Evolutionary conservation across 2,888 invertebrate species (phyloP).

Genomic region (Parnassius smintheus): DNA sequence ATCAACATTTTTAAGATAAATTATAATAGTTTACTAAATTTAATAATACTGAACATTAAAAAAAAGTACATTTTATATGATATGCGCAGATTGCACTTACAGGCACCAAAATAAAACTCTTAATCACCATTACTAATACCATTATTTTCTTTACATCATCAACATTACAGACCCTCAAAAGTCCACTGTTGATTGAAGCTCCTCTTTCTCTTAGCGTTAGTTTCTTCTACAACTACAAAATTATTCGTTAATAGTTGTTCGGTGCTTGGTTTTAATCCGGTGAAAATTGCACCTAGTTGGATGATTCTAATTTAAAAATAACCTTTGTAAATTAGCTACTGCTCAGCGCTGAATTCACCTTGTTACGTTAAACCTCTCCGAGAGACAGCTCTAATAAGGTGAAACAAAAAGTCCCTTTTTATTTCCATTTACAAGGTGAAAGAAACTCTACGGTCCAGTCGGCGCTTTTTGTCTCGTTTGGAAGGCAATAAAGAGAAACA

Average conservation of each 20-base stretch:
- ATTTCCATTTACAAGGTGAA: slow-evolving; percentile 27
- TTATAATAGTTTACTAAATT: too few relatives aligned
- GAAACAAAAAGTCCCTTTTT: slow-evolving; percentile 21
- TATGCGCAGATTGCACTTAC: too few relatives aligned
- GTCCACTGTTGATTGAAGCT: too few relatives aligned
- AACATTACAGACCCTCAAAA: too few relatives aligned
- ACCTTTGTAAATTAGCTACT: slow-evolving; percentile 17
- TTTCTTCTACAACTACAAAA: too few relatives aligned
- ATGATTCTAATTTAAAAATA: slow-evolving; percentile 16
- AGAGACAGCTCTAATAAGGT: slow-evolving; percentile 22
- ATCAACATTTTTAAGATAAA: too few relatives aligned
- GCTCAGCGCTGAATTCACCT: slow-evolving; percentile 20
- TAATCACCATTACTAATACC: too few relatives aligned
- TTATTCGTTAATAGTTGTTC: neutral
- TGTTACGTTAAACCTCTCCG: slow-evolving; percentile 20
- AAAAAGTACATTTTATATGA: too few relatives aligned
- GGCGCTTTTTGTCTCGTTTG: slow-evolving; percentile 26
- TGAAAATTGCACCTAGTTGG: slow-evolving; percentile 1
- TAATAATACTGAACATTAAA: too few relatives aligned
- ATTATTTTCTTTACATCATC: too few relatives aligned
- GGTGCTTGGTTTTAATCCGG: neutral
- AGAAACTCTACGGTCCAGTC: slow-evolving; percentile 22
- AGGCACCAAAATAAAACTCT: too few relatives aligned
- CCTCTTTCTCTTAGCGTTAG: too few relatives aligned
- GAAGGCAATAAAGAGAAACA: slow-evolving; percentile 25